Percentiles rank a stretch among this genome's conserved stretches.
These are phyloP conservation scores for Cynoglossus semilaevis DNA, from an alignment of 2,113 vertebrate species.

Conservation along the genomic window DNA sequence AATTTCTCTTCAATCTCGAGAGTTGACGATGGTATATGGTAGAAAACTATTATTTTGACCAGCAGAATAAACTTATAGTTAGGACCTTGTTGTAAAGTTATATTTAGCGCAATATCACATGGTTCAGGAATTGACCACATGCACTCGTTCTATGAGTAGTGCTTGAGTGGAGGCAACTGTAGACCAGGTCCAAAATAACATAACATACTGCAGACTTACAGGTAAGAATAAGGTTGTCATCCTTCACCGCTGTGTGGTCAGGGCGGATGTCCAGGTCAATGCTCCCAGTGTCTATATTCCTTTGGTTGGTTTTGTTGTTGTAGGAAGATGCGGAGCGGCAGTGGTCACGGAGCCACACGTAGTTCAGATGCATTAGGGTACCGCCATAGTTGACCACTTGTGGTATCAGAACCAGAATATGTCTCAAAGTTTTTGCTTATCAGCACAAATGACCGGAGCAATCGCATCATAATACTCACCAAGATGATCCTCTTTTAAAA, in stretches of 20 bases:
- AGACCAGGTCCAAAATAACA: not conserved
- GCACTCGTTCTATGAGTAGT: too few species aligned
- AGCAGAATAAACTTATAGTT: too few species aligned
- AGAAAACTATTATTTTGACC: too few species aligned
- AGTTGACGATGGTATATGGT: too few species aligned
- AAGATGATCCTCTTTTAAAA: too few species aligned
- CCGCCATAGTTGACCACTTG: conserved; percentile 77
- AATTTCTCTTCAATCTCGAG: too few species aligned
- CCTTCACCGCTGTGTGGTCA: conserved; percentile 69
- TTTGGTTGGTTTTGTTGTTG: conserved; percentile 85
- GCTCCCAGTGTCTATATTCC: conserved; percentile 85
- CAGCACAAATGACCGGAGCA: too few species aligned
- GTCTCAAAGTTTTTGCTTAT: not conserved
- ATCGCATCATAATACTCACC: too few species aligned
- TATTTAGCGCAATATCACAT: too few species aligned
- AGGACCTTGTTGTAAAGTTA: too few species aligned
- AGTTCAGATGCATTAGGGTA: conserved; percentile 81
- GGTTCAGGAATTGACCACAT: too few species aligned
- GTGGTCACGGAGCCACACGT: conserved; percentile 92
- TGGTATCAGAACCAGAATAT: not conserved
- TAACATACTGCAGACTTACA: conserved; percentile 77
- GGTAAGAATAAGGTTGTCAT: conserved; percentile 79
- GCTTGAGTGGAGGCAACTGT: too few species aligned
- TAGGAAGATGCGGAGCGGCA: conserved; percentile 86
- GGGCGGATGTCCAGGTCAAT: conserved; percentile 86